Conservation (phyloP, 2,797 vertebrate species). For the Bucorvus abyssinicus region DNA sequence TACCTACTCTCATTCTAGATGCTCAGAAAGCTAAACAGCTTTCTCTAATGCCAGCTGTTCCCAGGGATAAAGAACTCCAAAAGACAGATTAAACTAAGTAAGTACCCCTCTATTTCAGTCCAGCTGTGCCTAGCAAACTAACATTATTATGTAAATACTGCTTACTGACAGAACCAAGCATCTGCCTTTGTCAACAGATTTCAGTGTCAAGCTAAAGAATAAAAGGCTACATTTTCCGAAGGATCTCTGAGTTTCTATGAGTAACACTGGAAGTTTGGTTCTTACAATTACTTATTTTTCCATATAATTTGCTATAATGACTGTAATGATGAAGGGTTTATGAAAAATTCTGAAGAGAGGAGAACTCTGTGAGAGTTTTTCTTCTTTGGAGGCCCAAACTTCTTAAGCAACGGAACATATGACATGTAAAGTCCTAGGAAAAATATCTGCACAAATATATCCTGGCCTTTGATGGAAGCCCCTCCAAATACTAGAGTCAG, state of each 20-base stretch:
- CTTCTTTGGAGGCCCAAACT: background rate
- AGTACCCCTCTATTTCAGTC: background rate
- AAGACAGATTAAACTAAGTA: slow-evolving; percentile 9
- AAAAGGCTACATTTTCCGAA: background rate
- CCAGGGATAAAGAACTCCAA: background rate
- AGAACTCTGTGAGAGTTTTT: background rate
- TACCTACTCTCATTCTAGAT: background rate
- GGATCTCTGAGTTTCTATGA: background rate
- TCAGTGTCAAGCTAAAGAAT: background rate
- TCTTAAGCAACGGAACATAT: background rate
- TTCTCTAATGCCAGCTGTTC: slow-evolving; percentile 4
- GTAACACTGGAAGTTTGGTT: background rate
- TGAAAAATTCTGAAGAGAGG: background rate
- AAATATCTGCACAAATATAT: background rate
- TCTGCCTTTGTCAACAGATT: background rate
- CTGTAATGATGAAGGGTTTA: background rate
- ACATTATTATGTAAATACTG: background rate
- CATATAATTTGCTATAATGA: background rate
- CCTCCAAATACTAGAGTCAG: background rate
- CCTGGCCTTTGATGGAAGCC: background rate
- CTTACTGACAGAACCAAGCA: background rate
- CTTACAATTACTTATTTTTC: background rate
- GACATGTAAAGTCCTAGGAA: background rate
- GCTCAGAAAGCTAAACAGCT: background rate
- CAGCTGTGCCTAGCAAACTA: background rate